phyloP scores from a whole-genome alignment of 1,140 invertebrate genomes.

The Meloidogyne chitwoodi region DNA sequence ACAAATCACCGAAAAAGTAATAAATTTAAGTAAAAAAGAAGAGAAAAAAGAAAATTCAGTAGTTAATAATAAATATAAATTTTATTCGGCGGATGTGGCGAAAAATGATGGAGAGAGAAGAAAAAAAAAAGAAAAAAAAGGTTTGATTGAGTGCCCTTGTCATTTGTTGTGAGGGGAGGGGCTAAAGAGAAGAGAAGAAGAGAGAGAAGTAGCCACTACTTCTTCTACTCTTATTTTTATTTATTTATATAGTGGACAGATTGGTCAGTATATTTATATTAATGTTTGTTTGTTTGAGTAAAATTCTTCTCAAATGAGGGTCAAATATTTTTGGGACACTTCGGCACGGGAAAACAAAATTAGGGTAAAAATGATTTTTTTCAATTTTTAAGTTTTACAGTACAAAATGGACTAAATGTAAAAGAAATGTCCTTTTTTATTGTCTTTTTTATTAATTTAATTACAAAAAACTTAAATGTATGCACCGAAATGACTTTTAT shows the following conservation, averaged over 20 bases:
- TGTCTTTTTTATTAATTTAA: too few species aligned
- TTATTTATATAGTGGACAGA: constrained; percentile 2
- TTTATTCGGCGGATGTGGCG: background rate
- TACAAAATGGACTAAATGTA: too few species aligned
- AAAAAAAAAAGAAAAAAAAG: background rate
- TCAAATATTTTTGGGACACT: background rate
- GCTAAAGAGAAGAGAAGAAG: too few species aligned
- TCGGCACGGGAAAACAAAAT: background rate
- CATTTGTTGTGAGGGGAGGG: background rate
- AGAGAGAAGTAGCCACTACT: background rate
- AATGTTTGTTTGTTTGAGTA: too few species aligned
- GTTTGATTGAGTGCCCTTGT: background rate
- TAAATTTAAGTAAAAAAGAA: constrained; percentile 7
- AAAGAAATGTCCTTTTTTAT: too few species aligned
- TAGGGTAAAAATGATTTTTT: too few species aligned
- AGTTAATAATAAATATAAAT: background rate
- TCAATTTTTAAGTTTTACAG: too few species aligned
- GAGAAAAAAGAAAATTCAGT: background rate
- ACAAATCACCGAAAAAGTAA: constrained; percentile 15
- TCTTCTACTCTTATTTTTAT: background rate
- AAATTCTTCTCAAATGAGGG: background rate
- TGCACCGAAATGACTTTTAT: too few species aligned
- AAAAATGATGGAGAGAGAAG: background rate
- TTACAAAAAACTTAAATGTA: too few species aligned
- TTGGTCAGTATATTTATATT: too few species aligned